Conservation (phyloP, 2,797 vertebrate species). For the Erpetoichthys calabaricus region DNA sequence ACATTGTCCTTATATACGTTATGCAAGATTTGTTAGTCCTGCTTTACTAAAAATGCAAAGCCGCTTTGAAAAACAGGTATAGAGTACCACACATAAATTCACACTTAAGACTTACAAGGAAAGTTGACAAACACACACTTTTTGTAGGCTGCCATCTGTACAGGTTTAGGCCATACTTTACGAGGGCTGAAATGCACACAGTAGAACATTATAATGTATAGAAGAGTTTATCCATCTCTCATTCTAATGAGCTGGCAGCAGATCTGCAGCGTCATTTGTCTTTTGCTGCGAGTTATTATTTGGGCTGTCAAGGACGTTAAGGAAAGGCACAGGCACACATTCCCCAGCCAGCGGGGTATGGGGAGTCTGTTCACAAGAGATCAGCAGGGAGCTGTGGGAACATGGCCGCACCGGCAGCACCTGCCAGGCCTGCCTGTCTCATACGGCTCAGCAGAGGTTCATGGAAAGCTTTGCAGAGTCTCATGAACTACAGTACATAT, state of each 20-base stretch:
- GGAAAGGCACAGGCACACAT: conserved; percentile 33
- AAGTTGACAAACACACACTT: too few relatives aligned
- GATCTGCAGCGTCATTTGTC: conserved; percentile 23
- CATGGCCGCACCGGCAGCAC: conserved; percentile 24
- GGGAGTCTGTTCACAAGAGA: conserved; percentile 35
- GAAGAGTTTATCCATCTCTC: conserved; percentile 10
- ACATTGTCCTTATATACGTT: too few relatives aligned
- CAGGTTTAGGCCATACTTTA: too few relatives aligned
- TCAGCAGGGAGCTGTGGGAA: conserved; percentile 45
- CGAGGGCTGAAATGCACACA: neutral
- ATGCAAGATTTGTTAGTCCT: too few relatives aligned
- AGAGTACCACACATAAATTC: too few relatives aligned
- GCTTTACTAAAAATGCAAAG: too few relatives aligned
- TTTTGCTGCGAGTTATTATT: conserved; percentile 34
- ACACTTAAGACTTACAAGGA: too few relatives aligned
- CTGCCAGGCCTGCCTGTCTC: conserved; percentile 31
- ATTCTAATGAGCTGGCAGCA: conserved; percentile 34
- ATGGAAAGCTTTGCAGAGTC: conserved; percentile 22
- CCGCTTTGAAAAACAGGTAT: too few relatives aligned
- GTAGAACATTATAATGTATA: neutral
- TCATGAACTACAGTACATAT: conserved; percentile 30
- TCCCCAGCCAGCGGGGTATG: conserved; percentile 33
- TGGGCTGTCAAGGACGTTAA: conserved; percentile 40
- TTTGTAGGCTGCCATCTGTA: too few relatives aligned
- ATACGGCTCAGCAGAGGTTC: conserved; percentile 18